Percentiles rank a stretch among this genome's conserved stretches.
Conservation (phyloP, 2,113 vertebrate genomes). For the Bettongia penicillata region DNA sequence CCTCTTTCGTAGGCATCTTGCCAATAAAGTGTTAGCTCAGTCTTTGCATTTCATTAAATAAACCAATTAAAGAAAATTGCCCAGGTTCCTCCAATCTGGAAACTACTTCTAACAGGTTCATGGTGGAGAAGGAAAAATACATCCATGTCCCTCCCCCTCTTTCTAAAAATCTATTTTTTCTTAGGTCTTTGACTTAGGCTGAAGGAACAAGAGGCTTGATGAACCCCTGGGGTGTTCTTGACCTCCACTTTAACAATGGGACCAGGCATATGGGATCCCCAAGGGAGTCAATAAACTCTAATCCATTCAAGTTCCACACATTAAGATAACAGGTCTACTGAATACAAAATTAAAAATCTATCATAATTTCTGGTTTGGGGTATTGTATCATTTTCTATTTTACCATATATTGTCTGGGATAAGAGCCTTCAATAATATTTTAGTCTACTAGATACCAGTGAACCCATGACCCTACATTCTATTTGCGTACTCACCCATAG, state of each 20-base stretch:
- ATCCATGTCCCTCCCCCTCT: not conserved
- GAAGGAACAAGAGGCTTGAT: conserved; percentile 1
- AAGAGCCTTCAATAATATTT: not conserved
- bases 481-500: not conserved
- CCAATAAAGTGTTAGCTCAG: not conserved
- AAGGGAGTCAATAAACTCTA: not conserved
- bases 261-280: conserved; percentile 13
- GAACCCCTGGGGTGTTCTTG: not conserved
- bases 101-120: not conserved
- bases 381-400: not conserved
- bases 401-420: not conserved
- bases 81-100: conserved; percentile 10
- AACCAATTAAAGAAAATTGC: not conserved
- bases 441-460: not conserved
- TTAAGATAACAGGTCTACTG: not conserved
- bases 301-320: not conserved
- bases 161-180: not conserved
- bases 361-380: not conserved
- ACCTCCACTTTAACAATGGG: not conserved
- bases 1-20: conserved; percentile 1
- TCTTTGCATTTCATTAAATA: not conserved
- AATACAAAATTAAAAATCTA: not conserved
- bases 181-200: conserved; percentile 1
- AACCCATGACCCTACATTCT: not conserved
- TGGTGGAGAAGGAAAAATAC: not conserved